These are phyloP conservation scores for Bubalus kerabau DNA, from an alignment of 2,113 vertebrate species.

Conservation along the genomic window DNA sequence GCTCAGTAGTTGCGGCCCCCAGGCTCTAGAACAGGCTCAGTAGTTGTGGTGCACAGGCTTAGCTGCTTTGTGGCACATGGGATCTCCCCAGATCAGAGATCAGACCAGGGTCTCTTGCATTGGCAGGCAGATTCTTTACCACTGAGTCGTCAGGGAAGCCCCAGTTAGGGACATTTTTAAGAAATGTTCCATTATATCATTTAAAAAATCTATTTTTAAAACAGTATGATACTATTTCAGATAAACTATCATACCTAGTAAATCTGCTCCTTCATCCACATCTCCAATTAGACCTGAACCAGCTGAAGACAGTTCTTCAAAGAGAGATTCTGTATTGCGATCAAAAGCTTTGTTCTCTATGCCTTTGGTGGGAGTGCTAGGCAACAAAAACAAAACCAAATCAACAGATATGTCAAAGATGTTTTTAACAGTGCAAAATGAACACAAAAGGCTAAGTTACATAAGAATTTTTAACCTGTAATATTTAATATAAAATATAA, in stretches of 20 bases:
- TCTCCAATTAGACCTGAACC: conserved; percentile 96
- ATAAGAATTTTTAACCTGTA: background rate
- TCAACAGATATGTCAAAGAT: conserved; percentile 22
- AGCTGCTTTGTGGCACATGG: background rate
- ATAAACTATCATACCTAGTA: conserved; percentile 88
- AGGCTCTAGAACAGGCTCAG: background rate
- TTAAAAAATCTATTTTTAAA: background rate
- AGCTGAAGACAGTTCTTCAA: conserved; percentile 97
- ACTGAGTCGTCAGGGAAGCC: background rate
- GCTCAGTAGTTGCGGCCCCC: background rate
- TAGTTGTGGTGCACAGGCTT: background rate
- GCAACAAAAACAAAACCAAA: conserved; percentile 59
- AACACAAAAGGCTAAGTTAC: conserved; percentile 76
- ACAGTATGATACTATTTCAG: background rate
- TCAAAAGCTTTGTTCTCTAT: conserved; percentile 94
- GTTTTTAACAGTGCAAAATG: conserved; percentile 9
- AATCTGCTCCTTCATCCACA: conserved; percentile 96
- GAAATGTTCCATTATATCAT: background rate
- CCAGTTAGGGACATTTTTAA: background rate
- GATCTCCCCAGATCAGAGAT: background rate
- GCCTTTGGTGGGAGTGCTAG: conserved; percentile 93
- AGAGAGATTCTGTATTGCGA: conserved; percentile 97
- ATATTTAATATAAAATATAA: conserved; percentile 27
- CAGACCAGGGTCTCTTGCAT: background rate
- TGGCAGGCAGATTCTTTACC: background rate